Conservation (phyloP, 2,797 vertebrate species). For the Sebastes minor region DNA sequence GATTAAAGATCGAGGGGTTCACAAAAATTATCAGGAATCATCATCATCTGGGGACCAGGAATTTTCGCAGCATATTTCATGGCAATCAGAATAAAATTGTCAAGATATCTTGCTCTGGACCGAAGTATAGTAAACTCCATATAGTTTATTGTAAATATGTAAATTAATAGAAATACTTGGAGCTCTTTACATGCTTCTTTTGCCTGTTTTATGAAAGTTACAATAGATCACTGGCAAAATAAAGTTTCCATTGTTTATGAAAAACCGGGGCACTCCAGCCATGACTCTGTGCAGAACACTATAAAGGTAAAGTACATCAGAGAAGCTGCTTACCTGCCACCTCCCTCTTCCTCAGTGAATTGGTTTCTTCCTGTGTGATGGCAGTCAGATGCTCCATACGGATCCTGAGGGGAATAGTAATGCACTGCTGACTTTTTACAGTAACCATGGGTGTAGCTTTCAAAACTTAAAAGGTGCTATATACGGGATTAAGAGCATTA, state of each 20-base stretch:
- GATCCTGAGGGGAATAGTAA: slow-evolving; percentile 80
- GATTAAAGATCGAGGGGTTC: no score
- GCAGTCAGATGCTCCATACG: slow-evolving; percentile 93
- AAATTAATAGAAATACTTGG: not conserved
- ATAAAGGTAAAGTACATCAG: not conserved
- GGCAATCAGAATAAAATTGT: not conserved
- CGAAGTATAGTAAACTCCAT: not conserved
- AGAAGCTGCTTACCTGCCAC: slow-evolving; percentile 86
- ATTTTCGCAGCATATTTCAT: not conserved
- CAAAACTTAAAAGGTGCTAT: not conserved
- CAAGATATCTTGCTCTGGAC: not conserved
- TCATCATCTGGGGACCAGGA: not conserved
- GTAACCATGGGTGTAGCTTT: not conserved
- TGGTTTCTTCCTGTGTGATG: slow-evolving; percentile 94
- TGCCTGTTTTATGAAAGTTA: not conserved
- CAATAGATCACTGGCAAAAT: not conserved
- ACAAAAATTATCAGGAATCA: not conserved
- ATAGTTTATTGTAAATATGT: not conserved
- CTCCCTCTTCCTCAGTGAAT: slow-evolving; percentile 88
- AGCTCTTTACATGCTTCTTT: not conserved
- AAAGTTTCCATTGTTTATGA: not conserved
- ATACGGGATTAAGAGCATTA: not conserved
- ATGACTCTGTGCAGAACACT: not conserved
- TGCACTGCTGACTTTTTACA: not conserved
- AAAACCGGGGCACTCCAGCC: not conserved